Evolutionary conservation across 2,113 vertebrate species (phyloP).

Genomic region (Cebidichthys violaceus): DNA sequence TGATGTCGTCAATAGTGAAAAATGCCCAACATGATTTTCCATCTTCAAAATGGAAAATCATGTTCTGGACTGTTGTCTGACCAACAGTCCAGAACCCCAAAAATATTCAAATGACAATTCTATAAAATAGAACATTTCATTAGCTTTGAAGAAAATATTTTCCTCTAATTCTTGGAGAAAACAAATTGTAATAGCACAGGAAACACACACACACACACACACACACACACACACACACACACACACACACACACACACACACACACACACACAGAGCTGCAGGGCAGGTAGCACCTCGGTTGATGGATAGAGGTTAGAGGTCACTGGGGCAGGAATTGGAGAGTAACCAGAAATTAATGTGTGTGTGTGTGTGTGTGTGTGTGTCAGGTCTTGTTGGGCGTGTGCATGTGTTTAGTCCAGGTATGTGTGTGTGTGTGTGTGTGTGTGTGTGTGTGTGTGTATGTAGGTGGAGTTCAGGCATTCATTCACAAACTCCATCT

Average conservation of each 20-base stretch:
- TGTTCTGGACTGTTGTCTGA: no score
- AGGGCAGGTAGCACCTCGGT: constrained; percentile 50
- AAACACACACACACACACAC: constrained; percentile 38
- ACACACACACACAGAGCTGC: constrained; percentile 24
- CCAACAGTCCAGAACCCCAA: background rate
- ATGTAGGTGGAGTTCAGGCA: constrained; percentile 44
- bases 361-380: constrained; percentile 4
- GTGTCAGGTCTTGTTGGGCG: background rate
- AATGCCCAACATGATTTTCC: background rate
- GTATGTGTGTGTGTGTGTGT: constrained; percentile 18
- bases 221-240: constrained; percentile 31
- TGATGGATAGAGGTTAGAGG: constrained; percentile 60
- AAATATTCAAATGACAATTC: background rate
- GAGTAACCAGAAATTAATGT: constrained; percentile 35
- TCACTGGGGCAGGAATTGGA: constrained; percentile 66
- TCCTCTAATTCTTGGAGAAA: background rate
- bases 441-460: constrained; percentile 9
- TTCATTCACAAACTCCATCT: constrained; percentile 80
- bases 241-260: constrained; percentile 32
- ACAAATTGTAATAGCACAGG: constrained; percentile 4
- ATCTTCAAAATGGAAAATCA: no score
- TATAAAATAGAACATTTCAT: background rate
- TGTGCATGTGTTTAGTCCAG: constrained; percentile 8
- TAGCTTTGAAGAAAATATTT: background rate
- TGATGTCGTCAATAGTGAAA: background rate